Percentiles rank a stretch among this genome's conserved stretches.
These are phyloP conservation scores for Frankliniella fusca DNA, from an alignment of 2,888 invertebrate species.

Conservation along the genomic window DNA sequence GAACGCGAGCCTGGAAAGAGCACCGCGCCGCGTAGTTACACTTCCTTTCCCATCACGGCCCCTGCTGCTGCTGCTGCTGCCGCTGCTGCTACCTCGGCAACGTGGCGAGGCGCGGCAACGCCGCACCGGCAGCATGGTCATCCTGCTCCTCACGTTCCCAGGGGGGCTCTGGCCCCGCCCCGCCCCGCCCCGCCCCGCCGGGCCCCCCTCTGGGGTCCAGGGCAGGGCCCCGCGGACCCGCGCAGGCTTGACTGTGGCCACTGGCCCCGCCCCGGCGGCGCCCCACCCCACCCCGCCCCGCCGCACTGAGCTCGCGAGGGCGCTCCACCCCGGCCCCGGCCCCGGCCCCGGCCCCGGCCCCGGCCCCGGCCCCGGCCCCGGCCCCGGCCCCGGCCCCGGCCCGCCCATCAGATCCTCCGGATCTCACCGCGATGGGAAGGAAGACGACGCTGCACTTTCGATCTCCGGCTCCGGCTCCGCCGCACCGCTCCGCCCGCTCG, in stretches of 20 bases:
- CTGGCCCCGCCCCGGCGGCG: no score
- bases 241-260: not conserved
- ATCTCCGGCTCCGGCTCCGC: no score
- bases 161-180: not conserved
- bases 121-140: constrained; percentile 4
- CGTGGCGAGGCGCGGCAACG: not conserved
- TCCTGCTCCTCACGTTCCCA: constrained; percentile 14
- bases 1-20: not conserved
- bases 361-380: no score
- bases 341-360: no score
- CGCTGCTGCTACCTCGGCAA: not conserved
- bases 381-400: no score
- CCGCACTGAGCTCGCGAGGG: no score
- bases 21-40: not conserved
- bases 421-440: no score
- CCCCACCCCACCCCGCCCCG: no score
- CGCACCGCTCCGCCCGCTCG: no score
- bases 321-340: no score
- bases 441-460: no score
- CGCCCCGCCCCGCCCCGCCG: not conserved
- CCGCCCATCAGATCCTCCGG: no score
- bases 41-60: not conserved
- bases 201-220: not conserved
- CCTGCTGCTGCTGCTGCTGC: not conserved
- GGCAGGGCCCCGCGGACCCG: not conserved